Percentiles rank a stretch among this genome's conserved stretches.
Evolutionary conservation across 2,797 vertebrate genomes (phyloP).

Genomic region (Okamejei kenojei): DNA sequence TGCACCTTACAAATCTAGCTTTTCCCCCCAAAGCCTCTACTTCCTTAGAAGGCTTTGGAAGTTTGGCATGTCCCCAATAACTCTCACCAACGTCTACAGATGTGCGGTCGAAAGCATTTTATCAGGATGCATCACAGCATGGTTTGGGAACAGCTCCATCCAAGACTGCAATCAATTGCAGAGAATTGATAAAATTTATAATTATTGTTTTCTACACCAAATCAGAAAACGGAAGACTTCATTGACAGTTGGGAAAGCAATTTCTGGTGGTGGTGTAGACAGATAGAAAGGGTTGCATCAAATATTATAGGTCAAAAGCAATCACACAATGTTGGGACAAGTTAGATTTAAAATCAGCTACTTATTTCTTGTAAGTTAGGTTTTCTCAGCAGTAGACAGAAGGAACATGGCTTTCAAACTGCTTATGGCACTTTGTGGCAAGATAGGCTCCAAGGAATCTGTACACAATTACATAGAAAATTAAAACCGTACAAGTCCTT

Average conservation of each 20-base stretch:
- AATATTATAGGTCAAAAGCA: background rate
- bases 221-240: background rate
- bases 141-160: too few relatives aligned
- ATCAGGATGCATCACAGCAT: too few relatives aligned
- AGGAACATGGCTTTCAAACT: background rate
- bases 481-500: background rate
- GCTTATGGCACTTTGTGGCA: background rate
- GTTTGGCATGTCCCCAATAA: too few relatives aligned
- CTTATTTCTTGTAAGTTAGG: background rate
- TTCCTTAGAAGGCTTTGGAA: too few relatives aligned
- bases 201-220: background rate
- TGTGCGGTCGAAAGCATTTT: too few relatives aligned
- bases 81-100: too few relatives aligned
- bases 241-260: background rate
- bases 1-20: too few relatives aligned
- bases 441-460: slow-evolving; percentile 11
- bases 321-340: background rate
- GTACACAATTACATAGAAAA: background rate
- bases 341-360: background rate
- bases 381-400: background rate
- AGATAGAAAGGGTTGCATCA: background rate
- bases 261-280: background rate
- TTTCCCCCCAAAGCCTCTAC: too few relatives aligned
- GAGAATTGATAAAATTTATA: background rate
- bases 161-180: too few relatives aligned